Percentiles rank a stretch among this genome's conserved stretches.
Evolutionary conservation across 64 coral and sea anemone species (phyloP).

Genomic region (Platygyra sinensis): DNA sequence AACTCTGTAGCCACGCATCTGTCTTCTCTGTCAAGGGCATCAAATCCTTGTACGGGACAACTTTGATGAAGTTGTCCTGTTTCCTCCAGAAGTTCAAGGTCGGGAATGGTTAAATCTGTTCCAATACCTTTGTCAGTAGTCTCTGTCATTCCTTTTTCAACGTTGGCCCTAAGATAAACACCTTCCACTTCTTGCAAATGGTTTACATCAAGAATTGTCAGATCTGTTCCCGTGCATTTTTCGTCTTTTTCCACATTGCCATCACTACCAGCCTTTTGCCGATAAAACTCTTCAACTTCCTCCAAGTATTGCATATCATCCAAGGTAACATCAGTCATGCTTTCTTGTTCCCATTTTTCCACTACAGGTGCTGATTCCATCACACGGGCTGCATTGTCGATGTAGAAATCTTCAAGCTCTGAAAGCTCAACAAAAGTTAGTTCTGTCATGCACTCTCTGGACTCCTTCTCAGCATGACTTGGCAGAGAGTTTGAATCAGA

Average conservation of each 20-base stretch:
- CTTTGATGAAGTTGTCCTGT: background rate
- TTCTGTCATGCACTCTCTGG: slow-evolving; percentile 39
- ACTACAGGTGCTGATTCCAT: background rate
- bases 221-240: slow-evolving; percentile 32
- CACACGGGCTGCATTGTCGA: slow-evolving; percentile 17
- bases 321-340: slow-evolving; percentile 60
- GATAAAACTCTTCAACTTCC: background rate
- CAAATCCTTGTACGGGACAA: background rate
- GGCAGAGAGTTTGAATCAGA: slow-evolving; percentile 20
- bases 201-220: slow-evolving; percentile 3
- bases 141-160: background rate
- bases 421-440: slow-evolving; percentile 22
- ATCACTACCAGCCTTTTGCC: background rate
- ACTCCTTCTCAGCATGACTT: slow-evolving; percentile 34
- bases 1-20: slow-evolving; percentile 41
- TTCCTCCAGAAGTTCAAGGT: slow-evolving; percentile 8
- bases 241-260: slow-evolving; percentile 7
- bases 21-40: background rate
- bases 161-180: background rate
- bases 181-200: slow-evolving; percentile 7
- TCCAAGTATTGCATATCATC: slow-evolving; percentile 47
- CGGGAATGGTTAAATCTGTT: slow-evolving; percentile 29
- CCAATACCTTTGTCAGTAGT: background rate
- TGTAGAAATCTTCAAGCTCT: slow-evolving; percentile 41
- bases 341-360: slow-evolving; percentile 36